Conservation (phyloP, 2,888 invertebrate genomes). For the Folsomia candida region DNA sequence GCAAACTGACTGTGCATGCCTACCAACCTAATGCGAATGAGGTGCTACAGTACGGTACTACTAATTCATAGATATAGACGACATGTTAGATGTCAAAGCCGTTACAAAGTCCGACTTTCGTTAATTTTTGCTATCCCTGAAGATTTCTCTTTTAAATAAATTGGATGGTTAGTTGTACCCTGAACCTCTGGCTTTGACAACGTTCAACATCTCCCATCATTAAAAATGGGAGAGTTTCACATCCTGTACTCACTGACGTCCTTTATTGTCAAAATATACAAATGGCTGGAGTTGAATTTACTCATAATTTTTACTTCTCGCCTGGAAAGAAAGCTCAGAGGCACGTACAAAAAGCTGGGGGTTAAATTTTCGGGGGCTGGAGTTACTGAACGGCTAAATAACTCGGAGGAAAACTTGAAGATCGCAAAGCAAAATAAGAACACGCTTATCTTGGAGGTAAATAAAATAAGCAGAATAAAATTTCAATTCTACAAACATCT, state of each 20-base stretch:
- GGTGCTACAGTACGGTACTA: no score
- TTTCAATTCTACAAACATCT: no score
- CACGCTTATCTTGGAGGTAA: constrained; percentile 11
- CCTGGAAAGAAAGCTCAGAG: constrained; percentile 17
- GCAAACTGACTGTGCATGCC: no score
- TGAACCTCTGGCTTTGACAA: neutral
- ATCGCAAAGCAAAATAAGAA: neutral
- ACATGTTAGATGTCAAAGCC: no score
- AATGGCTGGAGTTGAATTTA: constrained; percentile 26
- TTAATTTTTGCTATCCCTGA: neutral
- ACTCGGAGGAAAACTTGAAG: no score
- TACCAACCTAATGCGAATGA: no score
- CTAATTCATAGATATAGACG: no score
- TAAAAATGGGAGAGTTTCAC: constrained; percentile 10
- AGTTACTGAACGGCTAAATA: neutral
- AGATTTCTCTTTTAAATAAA: neutral
- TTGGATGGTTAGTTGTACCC: neutral
- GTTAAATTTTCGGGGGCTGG: constrained; percentile 22
- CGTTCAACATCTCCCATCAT: constrained; percentile 11
- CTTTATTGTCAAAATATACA: constrained; percentile 21
- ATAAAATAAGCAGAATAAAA: no score
- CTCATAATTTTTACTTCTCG: constrained; percentile 20
- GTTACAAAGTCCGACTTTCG: neutral
- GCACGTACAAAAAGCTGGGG: constrained; percentile 18
- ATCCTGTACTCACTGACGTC: constrained; percentile 15